Evolutionary conservation across 2,797 vertebrate species (phyloP).

Genomic region (Vireo griseus): DNA sequence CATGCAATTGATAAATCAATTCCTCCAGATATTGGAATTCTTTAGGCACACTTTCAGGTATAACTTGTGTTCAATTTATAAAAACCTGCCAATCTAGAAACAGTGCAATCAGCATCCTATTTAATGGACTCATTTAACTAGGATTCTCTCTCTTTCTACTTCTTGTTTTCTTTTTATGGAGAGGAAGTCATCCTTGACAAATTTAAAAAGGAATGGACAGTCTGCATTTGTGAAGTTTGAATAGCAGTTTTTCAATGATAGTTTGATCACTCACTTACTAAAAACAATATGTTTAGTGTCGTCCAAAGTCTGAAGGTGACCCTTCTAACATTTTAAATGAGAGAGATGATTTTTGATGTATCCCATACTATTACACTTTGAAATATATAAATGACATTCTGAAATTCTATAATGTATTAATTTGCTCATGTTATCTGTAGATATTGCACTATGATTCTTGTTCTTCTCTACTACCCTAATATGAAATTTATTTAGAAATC

Average conservation of each 20-base stretch:
- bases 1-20: constrained; percentile 29
- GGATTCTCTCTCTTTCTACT: constrained; percentile 38
- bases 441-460: neutral
- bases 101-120: constrained; percentile 20
- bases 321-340: constrained; percentile 51
- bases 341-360: constrained; percentile 65
- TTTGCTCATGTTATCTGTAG: constrained; percentile 51
- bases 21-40: constrained; percentile 19
- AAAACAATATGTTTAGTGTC: constrained; percentile 46
- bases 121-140: constrained; percentile 64
- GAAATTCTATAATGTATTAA: constrained; percentile 59
- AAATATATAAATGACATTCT: constrained; percentile 57
- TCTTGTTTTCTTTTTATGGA: constrained; percentile 13
- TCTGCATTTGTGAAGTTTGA: neutral
- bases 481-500: neutral
- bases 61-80: constrained; percentile 52
- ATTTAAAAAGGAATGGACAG: constrained; percentile 1
- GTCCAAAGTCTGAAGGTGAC: constrained; percentile 58
- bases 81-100: constrained; percentile 35
- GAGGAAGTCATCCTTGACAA: constrained; percentile 16
- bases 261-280: constrained; percentile 40
- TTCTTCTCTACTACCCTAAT: neutral
- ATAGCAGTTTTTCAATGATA: neutral
- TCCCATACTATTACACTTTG: constrained; percentile 58
- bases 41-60: neutral